A percentile compares a stretch with the other conserved stretches of the same genome.
Evolutionary conservation across 2,888 invertebrate species (phyloP).

Genomic region (Fragum fragum): DNA sequence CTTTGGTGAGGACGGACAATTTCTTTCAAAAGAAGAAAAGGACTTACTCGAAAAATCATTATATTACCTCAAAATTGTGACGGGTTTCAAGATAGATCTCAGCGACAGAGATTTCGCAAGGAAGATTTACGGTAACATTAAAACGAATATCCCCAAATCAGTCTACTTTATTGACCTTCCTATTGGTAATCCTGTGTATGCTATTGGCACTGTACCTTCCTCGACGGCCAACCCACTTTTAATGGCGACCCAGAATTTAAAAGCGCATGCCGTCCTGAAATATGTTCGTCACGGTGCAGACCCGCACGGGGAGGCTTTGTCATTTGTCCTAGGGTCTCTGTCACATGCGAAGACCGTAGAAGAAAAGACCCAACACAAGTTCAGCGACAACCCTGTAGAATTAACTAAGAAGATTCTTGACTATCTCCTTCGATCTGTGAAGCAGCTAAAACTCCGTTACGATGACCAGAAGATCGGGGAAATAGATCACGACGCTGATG

Average conservation of each 20-base stretch:
- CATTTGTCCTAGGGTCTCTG: slow-evolving; percentile 48
- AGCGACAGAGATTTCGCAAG: slow-evolving; percentile 35
- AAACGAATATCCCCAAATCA: slow-evolving; percentile 19
- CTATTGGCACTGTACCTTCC: slow-evolving; percentile 48
- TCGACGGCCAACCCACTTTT: slow-evolving; percentile 39
- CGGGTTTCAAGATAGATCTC: slow-evolving; percentile 54
- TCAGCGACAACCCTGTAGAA: slow-evolving; percentile 47
- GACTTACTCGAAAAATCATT: slow-evolving; percentile 52
- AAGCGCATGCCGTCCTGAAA: slow-evolving; percentile 51
- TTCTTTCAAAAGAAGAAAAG: slow-evolving; percentile 30
- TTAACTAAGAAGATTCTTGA: slow-evolving; percentile 42
- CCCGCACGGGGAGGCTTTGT: slow-evolving; percentile 58
- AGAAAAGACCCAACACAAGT: slow-evolving; percentile 38
- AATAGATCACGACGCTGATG: slow-evolving; percentile 35
- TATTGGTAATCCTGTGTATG: slow-evolving; percentile 61
- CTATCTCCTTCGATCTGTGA: slow-evolving; percentile 55
- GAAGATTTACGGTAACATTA: slow-evolving; percentile 51
- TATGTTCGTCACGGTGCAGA: slow-evolving; percentile 55
- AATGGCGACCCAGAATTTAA: slow-evolving; percentile 58
- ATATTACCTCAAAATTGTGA: slow-evolving; percentile 45
- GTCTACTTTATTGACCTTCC: slow-evolving; percentile 60
- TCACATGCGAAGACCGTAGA: slow-evolving; percentile 51
- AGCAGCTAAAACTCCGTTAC: slow-evolving; percentile 43
- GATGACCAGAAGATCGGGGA: slow-evolving; percentile 61
- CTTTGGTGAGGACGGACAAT: slow-evolving; percentile 56